Evolutionary conservation across 2,888 invertebrate species (phyloP), one percentile per base, ranked within the genome.

Genomic region (Toxonevra muliebris): DNA sequence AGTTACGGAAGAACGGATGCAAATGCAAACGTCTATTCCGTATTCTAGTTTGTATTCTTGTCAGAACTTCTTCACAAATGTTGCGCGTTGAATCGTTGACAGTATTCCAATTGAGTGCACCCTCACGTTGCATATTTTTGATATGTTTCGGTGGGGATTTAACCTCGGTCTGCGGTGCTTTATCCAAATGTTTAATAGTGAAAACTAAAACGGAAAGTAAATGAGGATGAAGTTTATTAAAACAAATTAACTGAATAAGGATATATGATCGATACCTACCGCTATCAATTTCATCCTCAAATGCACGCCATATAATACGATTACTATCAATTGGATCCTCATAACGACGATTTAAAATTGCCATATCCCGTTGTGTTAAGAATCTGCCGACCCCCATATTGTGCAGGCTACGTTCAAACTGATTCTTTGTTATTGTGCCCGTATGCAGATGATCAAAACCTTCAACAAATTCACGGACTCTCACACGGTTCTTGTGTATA

Each of bases 211-310:
- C 11, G 7, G 40, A 40, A 8, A 50, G 17, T 8, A 57, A 41
- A 12, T 5, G 15, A 10, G 10, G 12, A 62, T 43, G 20, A 41
- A 42, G 13, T 13, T 30, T 7, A 30, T 30, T 2, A 30, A 30
- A 30, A 40, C 3, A 52, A 63, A 43, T 17, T n/a, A 30, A 43
- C 17, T n/a, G 62, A 11, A 60, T 19, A n/a, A n/a, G n/a, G n/a
- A n/a, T 40, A 45, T 7, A 0, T 4, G 43, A 57, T n/a, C n/a
- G n/a, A 12, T 30, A 61, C 30, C 12, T 76, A 91, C 91, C 93
- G 79, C 90, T 89, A 78, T 94, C 91, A 73, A 93, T 89, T 81
- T 93, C 93, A 76, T 92, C 91, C 77, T 91, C 91, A 80, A 94
- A 94, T 20, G 90, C 89, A 68, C 89, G 88, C 93, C 93, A 94